These are phyloP conservation scores for Eonycteris spelaea DNA, from an alignment of 2,113 vertebrate genomes.

Conservation along the genomic window DNA sequence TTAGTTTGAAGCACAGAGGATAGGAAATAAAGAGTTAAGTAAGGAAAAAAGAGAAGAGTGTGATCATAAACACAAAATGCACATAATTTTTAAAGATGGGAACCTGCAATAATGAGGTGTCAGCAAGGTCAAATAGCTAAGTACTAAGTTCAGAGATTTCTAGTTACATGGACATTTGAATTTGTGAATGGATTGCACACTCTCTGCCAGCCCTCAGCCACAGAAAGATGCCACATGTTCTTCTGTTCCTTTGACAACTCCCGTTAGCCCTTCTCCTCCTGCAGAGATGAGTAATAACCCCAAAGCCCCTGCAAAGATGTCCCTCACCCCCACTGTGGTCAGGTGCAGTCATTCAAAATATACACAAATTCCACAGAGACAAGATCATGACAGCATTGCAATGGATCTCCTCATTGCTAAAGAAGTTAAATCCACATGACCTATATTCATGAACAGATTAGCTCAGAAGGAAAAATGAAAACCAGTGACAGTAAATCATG, in stretches of 20 bases:
- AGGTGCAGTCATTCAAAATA: slow-evolving; percentile 34
- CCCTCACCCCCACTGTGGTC: background rate
- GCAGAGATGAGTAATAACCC: background rate
- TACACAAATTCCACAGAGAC: background rate
- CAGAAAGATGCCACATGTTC: background rate
- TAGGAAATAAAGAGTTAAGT: background rate
- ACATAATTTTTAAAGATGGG: slow-evolving; percentile 11
- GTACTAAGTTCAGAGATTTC: slow-evolving; percentile 1
- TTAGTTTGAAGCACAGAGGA: background rate
- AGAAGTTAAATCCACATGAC: slow-evolving; percentile 68
- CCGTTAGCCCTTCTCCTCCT: background rate
- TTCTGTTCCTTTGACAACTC: background rate
- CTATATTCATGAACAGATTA: slow-evolving; percentile 68
- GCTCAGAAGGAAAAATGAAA: slow-evolving; percentile 71
- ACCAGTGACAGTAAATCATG: slow-evolving; percentile 45
- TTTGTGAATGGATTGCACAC: background rate
- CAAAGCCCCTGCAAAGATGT: background rate
- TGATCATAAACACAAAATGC: slow-evolving; percentile 3
- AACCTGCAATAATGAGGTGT: background rate
- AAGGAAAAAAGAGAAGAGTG: slow-evolving; percentile 14
- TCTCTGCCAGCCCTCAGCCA: background rate
- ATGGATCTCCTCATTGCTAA: slow-evolving; percentile 18
- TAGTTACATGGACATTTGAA: background rate
- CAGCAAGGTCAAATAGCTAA: slow-evolving; percentile 32
- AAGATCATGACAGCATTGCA: background rate